phyloP scores from a whole-genome alignment of 2,888 invertebrate genomes.

The Habroteleia sp. region DNA sequence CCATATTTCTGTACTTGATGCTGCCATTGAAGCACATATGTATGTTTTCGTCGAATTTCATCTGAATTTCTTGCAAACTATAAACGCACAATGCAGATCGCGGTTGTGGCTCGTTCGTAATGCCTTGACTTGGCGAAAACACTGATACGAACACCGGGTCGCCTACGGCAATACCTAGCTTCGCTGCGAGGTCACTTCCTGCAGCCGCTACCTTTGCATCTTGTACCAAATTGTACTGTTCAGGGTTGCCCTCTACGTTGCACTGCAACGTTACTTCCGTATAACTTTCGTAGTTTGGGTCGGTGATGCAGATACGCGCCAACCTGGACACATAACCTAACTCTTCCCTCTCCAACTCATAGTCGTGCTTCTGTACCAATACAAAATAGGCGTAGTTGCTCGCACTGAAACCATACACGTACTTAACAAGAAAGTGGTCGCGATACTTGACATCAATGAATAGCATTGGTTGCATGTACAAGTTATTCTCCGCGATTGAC shows the following conservation, averaged over 20 bases:
- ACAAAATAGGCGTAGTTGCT: constrained; percentile 98
- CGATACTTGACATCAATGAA: constrained; percentile 96
- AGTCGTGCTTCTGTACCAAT: constrained; percentile 95
- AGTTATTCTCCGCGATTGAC: constrained; percentile 90
- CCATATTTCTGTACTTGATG: constrained; percentile 94
- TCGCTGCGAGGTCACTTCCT: constrained; percentile 90
- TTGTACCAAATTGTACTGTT: constrained; percentile 92
- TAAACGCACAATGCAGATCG: constrained; percentile 96
- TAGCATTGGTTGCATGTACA: constrained; percentile 91
- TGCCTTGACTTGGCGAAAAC: constrained; percentile 94
- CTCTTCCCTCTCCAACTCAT: constrained; percentile 93
- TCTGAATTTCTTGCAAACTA: constrained; percentile 93
- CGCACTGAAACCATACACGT: constrained; percentile 97
- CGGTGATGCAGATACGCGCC: constrained; percentile 96
- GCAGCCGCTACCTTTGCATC: constrained; percentile 95
- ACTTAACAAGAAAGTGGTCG: constrained; percentile 97
- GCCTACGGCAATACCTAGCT: constrained; percentile 90
- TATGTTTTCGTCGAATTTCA: constrained; percentile 97
- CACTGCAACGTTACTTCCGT: constrained; percentile 97
- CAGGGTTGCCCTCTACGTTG: constrained; percentile 83
- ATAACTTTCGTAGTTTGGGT: constrained; percentile 97
- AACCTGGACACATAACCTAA: constrained; percentile 94
- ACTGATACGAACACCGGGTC: constrained; percentile 92
- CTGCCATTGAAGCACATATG: constrained; percentile 98
- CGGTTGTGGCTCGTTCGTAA: constrained; percentile 90